phyloP scores from a whole-genome alignment of 92 coral and sea anemone species.

The Epizoanthus stellaris region DNA sequence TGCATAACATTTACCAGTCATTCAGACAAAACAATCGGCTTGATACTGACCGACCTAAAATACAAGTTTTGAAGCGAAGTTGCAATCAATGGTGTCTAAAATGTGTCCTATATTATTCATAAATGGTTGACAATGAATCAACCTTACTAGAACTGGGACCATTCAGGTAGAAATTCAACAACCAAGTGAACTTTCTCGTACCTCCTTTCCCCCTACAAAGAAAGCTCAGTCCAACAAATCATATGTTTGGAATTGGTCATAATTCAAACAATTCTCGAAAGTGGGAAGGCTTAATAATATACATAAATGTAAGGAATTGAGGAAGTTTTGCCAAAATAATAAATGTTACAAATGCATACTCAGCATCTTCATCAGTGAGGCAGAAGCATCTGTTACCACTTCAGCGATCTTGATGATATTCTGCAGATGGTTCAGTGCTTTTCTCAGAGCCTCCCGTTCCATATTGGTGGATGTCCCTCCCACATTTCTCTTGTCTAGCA shows the following conservation, averaged over 20 bases:
- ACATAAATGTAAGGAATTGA: neutral
- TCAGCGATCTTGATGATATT: slow-evolving; percentile 7
- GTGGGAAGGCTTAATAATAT: slow-evolving; percentile 6
- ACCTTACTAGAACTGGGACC: no score
- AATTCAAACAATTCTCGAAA: neutral
- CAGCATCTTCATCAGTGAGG: slow-evolving; percentile 19
- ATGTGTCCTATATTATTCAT: no score
- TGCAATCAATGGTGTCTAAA: no score
- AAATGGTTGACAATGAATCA: no score
- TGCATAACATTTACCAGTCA: no score
- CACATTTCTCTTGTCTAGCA: slow-evolving; percentile 52
- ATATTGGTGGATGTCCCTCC: slow-evolving; percentile 12
- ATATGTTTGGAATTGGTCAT: neutral
- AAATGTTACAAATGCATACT: neutral
- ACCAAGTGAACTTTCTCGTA: no score
- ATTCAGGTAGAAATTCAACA: no score
- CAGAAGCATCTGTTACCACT: slow-evolving; percentile 28
- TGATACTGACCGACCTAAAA: neutral
- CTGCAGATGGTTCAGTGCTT: slow-evolving; percentile 12
- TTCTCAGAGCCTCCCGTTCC: slow-evolving; percentile 21
- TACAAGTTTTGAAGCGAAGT: neutral
- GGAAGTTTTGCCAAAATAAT: no score
- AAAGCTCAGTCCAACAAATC: no score
- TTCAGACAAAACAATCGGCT: no score
- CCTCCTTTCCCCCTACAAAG: no score